Conservation (phyloP, 2,113 vertebrate genomes). For the Sinocyclocheilus anophthalmus region DNA sequence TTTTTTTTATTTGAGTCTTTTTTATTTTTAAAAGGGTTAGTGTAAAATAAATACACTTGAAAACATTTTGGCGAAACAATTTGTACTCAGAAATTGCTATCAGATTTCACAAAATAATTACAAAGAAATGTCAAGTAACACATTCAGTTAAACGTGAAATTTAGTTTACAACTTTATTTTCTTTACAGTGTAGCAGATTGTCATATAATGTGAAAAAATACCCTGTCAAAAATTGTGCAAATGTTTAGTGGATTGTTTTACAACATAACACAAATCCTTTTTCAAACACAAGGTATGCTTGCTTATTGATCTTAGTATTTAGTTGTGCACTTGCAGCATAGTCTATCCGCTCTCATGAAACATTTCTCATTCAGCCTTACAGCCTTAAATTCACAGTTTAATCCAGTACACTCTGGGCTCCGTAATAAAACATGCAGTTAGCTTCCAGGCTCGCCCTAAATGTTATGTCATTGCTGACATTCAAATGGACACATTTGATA, state of each 20-base stretch:
- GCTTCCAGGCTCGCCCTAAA: conserved; percentile 45
- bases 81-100: too few species aligned
- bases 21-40: too few species aligned
- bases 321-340: not conserved
- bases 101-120: too few species aligned
- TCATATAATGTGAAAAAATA: not conserved
- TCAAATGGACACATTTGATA: conserved; percentile 59
- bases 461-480: conserved; percentile 53
- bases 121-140: too few species aligned
- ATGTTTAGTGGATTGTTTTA: not conserved
- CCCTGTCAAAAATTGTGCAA: not conserved
- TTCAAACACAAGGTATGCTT: not conserved
- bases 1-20: too few species aligned
- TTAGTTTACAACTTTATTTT: too few species aligned
- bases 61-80: too few species aligned
- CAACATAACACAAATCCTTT: not conserved
- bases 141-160: too few species aligned
- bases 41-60: too few species aligned
- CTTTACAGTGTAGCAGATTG: not conserved
- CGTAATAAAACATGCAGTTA: conserved; percentile 33
- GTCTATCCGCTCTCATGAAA: not conserved
- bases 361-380: not conserved
- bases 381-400: conserved; percentile 10
- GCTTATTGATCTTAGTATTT: not conserved
- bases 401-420: not conserved